Evolutionary conservation across 2,113 vertebrate species (phyloP), one percentile per base, ranked within the genome.

Genomic region (Diphyllodes magnificus): DNA sequence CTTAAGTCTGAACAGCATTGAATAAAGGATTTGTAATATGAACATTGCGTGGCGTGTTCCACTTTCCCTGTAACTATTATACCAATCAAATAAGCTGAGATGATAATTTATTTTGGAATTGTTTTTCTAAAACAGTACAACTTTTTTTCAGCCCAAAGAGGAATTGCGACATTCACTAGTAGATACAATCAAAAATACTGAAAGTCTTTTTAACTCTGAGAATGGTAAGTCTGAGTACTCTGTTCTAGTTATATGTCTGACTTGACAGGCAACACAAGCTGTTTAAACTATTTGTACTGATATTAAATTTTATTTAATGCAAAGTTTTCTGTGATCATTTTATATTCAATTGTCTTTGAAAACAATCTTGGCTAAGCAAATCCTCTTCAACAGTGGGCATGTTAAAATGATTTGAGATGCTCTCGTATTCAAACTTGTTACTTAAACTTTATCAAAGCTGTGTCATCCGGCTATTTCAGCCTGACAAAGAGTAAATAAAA

Each of bases 91-190:
- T 50, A 72, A 73, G 28, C 4, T 90, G 59, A 82, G 84, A 59
- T 25, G 0, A 11, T 72, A 11, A 30, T 63, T 82, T 2, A 33
- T 59, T 86, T 77, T 31, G 9, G 23, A 81, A 15, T 39, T 82
- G 22, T 66, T 83, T 80, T 85, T 72, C 70, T 95, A 47, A 86
- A 75, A 49, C 25, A 37, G 45, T 76, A 22, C 44, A 73, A n/a
- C 9, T 59, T 70, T 59, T 88, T 94, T 96, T 53, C 95, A 98
- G 98, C 98, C 98, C 88, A 98, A 93, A 78, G 97, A 98, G 79
- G 98, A 99, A 70, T 90, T 99, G 66, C 98, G 98, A 83, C 93
- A 94, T 5, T 81, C 76, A 8, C 76, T 99, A 94, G 98, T 98
- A 53, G 98, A 98, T 35, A 97, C 96, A 96, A 75, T 88, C 60